phyloP scores from a whole-genome alignment of 2,797 vertebrate genomes.

The Pogonophryne albipinna region DNA sequence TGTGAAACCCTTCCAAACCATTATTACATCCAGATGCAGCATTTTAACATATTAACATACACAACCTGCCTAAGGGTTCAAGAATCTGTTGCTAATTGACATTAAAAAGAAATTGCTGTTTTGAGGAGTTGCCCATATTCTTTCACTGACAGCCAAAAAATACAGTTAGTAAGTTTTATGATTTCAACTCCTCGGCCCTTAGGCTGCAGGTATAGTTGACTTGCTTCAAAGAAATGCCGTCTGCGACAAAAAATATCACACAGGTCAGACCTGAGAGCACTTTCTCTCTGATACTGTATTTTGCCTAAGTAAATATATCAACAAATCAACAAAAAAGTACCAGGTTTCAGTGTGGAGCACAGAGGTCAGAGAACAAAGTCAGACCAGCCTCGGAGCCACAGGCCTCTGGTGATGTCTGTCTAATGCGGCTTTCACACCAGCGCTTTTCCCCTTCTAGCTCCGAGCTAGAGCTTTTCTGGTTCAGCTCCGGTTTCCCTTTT shows the following conservation, averaged over 20 bases:
- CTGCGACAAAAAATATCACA: background rate
- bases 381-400: background rate
- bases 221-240: background rate
- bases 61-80: background rate
- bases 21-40: background rate
- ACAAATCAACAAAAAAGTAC: background rate
- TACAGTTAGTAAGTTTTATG: background rate
- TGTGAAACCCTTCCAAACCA: background rate
- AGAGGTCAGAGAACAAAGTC: slow-evolving; percentile 16
- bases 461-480: too few species aligned
- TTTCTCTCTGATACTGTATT: slow-evolving; percentile 6
- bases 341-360: slow-evolving; percentile 1
- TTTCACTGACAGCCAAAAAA: slow-evolving; percentile 3
- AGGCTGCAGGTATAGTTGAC: slow-evolving; percentile 8
- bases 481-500: too few species aligned
- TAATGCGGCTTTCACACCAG: too few species aligned
- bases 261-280: background rate
- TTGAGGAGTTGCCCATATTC: background rate
- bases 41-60: background rate
- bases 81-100: slow-evolving; percentile 15
- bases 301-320: slow-evolving; percentile 2
- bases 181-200: slow-evolving; percentile 1
- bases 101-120: background rate
- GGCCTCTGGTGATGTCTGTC: background rate
- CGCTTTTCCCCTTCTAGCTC: too few species aligned